Evolutionary conservation across 1,140 invertebrate genomes (phyloP), one percentile per base, ranked within the genome.

Genomic region (Drosophila athabasca): DNA sequence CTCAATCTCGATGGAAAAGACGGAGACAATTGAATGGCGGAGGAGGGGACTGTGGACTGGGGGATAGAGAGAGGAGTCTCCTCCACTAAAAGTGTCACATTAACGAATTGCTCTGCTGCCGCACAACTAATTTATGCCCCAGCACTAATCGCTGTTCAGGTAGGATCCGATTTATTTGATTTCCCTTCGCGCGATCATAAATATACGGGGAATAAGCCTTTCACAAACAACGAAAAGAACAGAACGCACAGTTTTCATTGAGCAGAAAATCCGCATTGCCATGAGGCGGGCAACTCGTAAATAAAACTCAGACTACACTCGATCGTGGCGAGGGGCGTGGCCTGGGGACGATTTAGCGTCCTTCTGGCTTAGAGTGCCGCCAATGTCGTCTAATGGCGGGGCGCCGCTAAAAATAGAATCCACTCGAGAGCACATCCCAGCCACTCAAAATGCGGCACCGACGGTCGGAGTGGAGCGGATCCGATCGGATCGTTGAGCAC

Each of bases 71-170:
- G 62, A 9, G 31, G 48, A 50, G 29, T 22, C 62, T 49, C 57
- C 65, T 82, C 70, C 87, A 90, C 74, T 83, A 78, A 83, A 90
- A 69, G 65, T 87, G 88, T 87, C 88, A 90, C 82, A 88, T 90
- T 84, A 90, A 80, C 79, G 82, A 90, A 88, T 90, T 90, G 79
- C 62, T 89, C 60, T 46, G 58, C 62, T 52, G 45, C 45, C 54
- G 52, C 48, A 57, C 43, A 45, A 6, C 41, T 62, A 75, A 90
- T 88, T 90, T 88, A 90, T 87, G 61, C 58, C 57, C 17, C n/a
- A 35, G 29, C 59, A 43, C 49, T 81, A 77, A 87, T 87, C 64
- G 77, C 50, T 65, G 48, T 46, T 35, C 82, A 85, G 82, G 82
- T 85, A 87, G 50, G 48, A 54, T 64, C 53, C 22, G 68, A 87